phyloP scores from a whole-genome alignment of 2,113 vertebrate species.

The Corynorhinus townsendii region DNA sequence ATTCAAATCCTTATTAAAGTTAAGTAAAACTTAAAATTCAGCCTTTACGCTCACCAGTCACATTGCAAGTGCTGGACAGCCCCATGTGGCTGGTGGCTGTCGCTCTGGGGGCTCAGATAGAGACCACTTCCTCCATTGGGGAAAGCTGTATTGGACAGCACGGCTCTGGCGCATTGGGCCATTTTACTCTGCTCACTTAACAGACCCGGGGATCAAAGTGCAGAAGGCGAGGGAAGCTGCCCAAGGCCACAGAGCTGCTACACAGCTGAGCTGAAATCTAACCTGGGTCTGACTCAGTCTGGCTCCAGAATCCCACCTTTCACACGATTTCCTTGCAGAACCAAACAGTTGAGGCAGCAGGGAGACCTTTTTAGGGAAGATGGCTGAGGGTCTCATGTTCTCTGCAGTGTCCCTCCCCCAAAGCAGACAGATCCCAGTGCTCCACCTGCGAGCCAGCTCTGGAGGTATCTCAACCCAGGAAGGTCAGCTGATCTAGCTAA shows the following conservation, averaged over 20 bases:
- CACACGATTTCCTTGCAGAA: not conserved
- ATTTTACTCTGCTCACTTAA: not conserved
- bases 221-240: not conserved
- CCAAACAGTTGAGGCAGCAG: not conserved
- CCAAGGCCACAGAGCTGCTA: not conserved
- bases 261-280: too few relatives aligned
- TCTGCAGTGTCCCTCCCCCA: not conserved
- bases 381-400: not conserved
- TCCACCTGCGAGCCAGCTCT: not conserved
- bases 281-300: not conserved
- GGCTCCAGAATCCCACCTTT: not conserved
- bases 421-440: not conserved
- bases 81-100: not conserved
- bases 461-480: not conserved
- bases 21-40: not conserved
- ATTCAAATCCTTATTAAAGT: conserved; percentile 3
- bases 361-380: not conserved
- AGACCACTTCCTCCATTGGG: rapidly evolving
- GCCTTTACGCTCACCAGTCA: not conserved
- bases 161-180: not conserved
- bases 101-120: not conserved
- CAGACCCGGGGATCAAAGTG: not conserved
- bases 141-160: not conserved
- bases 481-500: not conserved
- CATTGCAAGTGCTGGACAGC: not conserved